A percentile compares a stretch with the other conserved stretches of the same genome.
phyloP scores from a whole-genome alignment of 2,888 invertebrate species.

The Cordilura impudica region DNA sequence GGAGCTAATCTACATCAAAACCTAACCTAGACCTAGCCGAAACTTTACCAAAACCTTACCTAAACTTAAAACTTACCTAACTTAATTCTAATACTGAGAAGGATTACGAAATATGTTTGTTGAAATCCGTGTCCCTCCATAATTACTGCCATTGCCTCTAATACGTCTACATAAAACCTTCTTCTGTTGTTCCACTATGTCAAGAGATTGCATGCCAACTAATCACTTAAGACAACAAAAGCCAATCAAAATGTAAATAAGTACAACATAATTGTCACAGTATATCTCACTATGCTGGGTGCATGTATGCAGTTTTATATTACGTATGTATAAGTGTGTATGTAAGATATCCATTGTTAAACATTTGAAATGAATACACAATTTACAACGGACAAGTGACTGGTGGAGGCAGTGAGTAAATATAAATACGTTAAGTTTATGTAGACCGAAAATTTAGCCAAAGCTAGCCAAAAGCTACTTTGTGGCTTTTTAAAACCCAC shows the following conservation, averaged over 20 bases:
- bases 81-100: too few relatives aligned
- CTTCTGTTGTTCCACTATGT: background rate
- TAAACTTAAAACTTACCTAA: too few relatives aligned
- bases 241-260: slow-evolving; percentile 67
- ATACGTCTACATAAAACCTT: background rate
- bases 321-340: background rate
- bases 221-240: slow-evolving; percentile 68
- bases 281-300: slow-evolving; percentile 3
- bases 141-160: background rate
- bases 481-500: slow-evolving; percentile 71
- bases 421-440: slow-evolving; percentile 11
- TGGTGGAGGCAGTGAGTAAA: background rate
- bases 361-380: slow-evolving; percentile 46
- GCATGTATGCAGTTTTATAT: background rate
- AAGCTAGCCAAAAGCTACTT: slow-evolving; percentile 73
- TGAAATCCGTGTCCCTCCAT: too few relatives aligned
- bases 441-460: slow-evolving; percentile 65
- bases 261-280: slow-evolving; percentile 62
- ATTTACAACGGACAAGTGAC: background rate
- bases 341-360: slow-evolving; percentile 9
- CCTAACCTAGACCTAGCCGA: too few relatives aligned
- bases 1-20: too few relatives aligned
- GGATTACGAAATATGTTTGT: too few relatives aligned
- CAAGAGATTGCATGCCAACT: slow-evolving; percentile 55
- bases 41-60: too few relatives aligned